These are phyloP conservation scores for Cremastinae sp. DNA, from an alignment of 2,888 invertebrate species.

Conservation along the genomic window DNA sequence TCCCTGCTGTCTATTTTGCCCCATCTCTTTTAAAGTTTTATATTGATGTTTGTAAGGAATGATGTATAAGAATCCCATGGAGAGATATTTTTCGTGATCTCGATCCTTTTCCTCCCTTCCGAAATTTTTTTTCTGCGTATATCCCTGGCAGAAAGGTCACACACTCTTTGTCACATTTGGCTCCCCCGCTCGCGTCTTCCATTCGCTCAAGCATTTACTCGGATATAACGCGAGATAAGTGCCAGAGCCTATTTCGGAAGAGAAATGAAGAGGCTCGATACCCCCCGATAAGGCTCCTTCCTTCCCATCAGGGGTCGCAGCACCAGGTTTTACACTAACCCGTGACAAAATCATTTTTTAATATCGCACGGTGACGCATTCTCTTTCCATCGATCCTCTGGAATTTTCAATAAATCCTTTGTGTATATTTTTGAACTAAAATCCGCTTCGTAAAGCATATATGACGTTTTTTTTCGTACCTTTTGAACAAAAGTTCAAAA, in stretches of 20 bases:
- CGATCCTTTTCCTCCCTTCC: conserved; percentile 2
- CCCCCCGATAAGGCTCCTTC: conserved; percentile 18
- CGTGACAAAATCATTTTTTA: conserved; percentile 16
- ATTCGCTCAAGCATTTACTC: conserved; percentile 52
- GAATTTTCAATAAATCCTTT: background rate
- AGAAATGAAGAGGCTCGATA: conserved; percentile 20
- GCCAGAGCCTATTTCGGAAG: conserved; percentile 42
- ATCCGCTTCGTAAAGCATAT: too few relatives aligned
- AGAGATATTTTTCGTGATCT: conserved; percentile 32
- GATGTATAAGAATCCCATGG: conserved; percentile 47
- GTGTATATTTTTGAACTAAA: background rate
- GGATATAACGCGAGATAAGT: conserved; percentile 55
- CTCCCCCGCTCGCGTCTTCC: conserved; percentile 16
- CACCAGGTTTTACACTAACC: conserved; percentile 33
- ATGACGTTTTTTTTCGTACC: too few relatives aligned
- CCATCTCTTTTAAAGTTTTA: too few relatives aligned
- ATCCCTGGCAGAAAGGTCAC: conserved; percentile 50
- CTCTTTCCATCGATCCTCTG: too few relatives aligned
- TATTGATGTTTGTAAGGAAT: conserved; percentile 4
- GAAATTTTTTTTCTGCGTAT: conserved; percentile 22
- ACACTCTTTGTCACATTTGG: conserved; percentile 51
- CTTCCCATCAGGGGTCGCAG: conserved; percentile 28
- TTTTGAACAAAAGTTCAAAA: too few relatives aligned
- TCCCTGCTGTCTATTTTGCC: too few relatives aligned
- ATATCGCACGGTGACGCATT: background rate